These are phyloP conservation scores for Drosophila anomelani DNA, from an alignment of 2,888 invertebrate genomes.

Conservation along the genomic window DNA sequence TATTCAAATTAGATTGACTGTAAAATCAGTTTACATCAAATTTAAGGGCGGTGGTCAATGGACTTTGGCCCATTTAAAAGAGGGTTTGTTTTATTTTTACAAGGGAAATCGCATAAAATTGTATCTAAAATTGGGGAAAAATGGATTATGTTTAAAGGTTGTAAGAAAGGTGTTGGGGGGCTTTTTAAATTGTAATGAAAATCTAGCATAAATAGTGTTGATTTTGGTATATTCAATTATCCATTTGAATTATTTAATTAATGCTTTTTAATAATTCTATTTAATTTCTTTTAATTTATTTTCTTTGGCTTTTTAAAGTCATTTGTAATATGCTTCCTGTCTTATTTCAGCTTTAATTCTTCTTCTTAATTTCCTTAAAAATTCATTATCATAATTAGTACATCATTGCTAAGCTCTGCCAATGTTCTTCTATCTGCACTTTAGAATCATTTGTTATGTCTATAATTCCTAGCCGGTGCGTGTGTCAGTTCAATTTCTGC, in stretches of 20 bases:
- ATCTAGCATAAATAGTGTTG: background rate
- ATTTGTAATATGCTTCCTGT: background rate
- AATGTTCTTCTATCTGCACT: background rate
- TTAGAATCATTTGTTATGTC: slow-evolving; percentile 20
- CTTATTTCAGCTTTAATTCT: too few species aligned
- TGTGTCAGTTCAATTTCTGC: slow-evolving; percentile 26
- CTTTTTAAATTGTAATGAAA: background rate
- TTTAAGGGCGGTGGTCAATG: background rate
- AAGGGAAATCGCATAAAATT: background rate
- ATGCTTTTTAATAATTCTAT: background rate
- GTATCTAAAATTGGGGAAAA: background rate
- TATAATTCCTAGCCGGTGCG: slow-evolving; percentile 13
- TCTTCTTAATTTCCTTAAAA: background rate
- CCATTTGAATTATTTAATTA: too few species aligned
- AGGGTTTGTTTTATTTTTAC: background rate
- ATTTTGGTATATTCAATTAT: too few species aligned
- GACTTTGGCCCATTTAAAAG: background rate
- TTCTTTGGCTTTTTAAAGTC: background rate
- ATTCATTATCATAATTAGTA: background rate
- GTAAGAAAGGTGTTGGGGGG: too few species aligned
- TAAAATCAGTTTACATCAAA: slow-evolving; percentile 12
- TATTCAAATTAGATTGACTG: slow-evolving; percentile 42
- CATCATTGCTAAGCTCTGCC: background rate
- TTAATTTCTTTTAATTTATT: background rate
- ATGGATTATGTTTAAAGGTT: too few species aligned